These are phyloP conservation scores for Chymomyza procnemis DNA, from an alignment of 2,888 invertebrate species.

Conservation along the genomic window DNA sequence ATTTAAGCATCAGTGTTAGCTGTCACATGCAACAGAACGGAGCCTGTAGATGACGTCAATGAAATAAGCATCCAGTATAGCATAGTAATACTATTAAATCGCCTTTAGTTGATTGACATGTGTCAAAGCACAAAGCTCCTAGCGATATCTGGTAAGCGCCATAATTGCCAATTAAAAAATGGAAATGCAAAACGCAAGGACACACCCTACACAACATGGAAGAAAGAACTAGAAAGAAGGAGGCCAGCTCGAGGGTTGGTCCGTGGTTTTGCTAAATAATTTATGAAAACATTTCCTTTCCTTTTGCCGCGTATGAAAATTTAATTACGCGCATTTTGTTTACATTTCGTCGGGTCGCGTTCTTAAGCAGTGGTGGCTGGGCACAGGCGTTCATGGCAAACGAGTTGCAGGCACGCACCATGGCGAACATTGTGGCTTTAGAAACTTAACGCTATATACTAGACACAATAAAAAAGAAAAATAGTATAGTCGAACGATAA, in stretches of 20 bases:
- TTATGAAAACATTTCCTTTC: conserved; percentile 40
- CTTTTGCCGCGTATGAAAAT: conserved; percentile 50
- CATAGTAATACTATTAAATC: conserved; percentile 31
- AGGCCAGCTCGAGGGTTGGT: conserved; percentile 26
- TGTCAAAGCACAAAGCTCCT: not conserved
- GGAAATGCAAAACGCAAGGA: conserved; percentile 19
- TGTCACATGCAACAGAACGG: conserved; percentile 8
- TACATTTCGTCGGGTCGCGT: conserved; percentile 44
- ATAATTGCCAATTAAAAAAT: conserved; percentile 61
- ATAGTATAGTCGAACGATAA: not conserved
- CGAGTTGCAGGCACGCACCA: conserved; percentile 53
- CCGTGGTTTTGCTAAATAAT: conserved; percentile 39
- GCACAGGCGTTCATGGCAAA: conserved; percentile 29
- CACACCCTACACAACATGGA: conserved; percentile 25
- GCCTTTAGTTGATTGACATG: conserved; percentile 49
- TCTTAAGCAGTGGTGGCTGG: conserved; percentile 40
- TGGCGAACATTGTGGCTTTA: not conserved
- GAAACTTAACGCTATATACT: not conserved
- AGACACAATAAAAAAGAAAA: not conserved
- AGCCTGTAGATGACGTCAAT: not conserved
- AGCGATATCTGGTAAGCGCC: not conserved
- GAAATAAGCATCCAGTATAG: conserved; percentile 4
- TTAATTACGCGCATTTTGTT: conserved; percentile 67
- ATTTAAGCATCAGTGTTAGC: not conserved
- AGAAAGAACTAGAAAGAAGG: conserved; percentile 3